phyloP scores from a whole-genome alignment of 2,888 invertebrate genomes.

The Acanthosepion pharaonis region DNA sequence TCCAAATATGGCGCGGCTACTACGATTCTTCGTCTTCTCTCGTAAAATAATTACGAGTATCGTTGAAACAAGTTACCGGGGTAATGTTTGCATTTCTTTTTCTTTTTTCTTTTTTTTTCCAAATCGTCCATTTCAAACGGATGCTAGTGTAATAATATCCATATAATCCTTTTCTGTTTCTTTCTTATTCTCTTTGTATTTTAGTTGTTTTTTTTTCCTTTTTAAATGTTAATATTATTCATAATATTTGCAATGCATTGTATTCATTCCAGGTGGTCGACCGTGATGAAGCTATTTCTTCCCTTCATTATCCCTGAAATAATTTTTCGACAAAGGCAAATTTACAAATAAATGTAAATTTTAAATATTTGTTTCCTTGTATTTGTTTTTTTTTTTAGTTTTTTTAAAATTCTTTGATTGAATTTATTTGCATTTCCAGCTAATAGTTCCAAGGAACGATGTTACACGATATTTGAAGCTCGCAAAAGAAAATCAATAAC shows the following conservation, averaged over 20 bases:
- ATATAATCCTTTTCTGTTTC: no score
- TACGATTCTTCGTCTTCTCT: background rate
- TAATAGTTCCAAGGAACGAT: background rate
- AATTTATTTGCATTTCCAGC: background rate
- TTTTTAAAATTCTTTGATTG: background rate
- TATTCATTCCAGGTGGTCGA: background rate
- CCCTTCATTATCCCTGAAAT: background rate
- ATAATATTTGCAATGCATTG: background rate
- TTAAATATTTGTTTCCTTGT: background rate
- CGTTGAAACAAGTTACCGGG: background rate
- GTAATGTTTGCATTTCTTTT: background rate
- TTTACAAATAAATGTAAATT: background rate
- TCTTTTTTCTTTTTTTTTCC: background rate
- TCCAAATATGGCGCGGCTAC: constrained; percentile 22
- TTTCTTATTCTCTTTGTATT: background rate
- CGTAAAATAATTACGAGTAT: background rate
- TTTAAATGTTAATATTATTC: background rate
- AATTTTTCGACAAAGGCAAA: background rate
- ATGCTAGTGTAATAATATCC: background rate
- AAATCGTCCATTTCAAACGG: no score
- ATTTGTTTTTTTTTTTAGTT: no score
- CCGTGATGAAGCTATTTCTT: background rate
- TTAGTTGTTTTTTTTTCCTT: background rate
- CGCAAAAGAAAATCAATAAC: background rate
- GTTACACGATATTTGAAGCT: background rate